phyloP scores from a whole-genome alignment of 2,113 vertebrate genomes.

The Aptenodytes forsteri region DNA sequence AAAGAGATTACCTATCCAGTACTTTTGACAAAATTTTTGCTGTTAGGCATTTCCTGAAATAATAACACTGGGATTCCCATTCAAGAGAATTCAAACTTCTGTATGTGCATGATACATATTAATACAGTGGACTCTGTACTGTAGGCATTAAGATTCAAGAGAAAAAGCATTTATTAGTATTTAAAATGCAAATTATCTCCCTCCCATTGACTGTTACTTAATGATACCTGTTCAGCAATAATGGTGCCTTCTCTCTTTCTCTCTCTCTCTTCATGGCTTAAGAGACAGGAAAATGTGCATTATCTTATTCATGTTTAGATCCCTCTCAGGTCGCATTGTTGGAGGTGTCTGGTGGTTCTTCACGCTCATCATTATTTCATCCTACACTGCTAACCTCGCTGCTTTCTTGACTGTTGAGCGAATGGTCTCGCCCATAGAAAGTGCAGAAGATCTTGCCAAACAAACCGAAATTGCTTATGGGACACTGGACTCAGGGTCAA shows the following conservation, averaged over 20 bases:
- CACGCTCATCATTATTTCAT: conserved; percentile 99
- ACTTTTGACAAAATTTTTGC: background rate
- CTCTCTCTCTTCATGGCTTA: background rate
- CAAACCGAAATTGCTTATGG: conserved; percentile 99
- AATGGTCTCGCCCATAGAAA: conserved; percentile 99
- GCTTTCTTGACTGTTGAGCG: conserved; percentile 98
- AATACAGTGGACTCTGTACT: background rate
- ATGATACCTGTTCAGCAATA: background rate
- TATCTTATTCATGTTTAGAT: conserved; percentile 84
- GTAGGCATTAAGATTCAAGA: background rate
- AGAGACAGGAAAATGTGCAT: conserved; percentile 68
- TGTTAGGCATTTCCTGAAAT: background rate
- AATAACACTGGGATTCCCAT: background rate
- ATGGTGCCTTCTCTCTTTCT: background rate
- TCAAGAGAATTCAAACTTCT: background rate
- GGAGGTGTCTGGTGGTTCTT: conserved; percentile 99
- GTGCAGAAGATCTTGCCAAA: conserved; percentile 97
- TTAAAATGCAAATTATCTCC: background rate
- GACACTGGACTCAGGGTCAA: conserved; percentile 96
- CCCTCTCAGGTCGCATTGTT: conserved; percentile 97
- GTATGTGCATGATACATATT: background rate
- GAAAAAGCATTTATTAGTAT: background rate
- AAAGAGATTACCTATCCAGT: background rate
- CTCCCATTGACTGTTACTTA: background rate
- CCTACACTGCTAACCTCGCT: conserved; percentile 98